These are phyloP conservation scores for Diachasma alloeum DNA, from an alignment of 1,140 invertebrate genomes.

Conservation along the genomic window DNA sequence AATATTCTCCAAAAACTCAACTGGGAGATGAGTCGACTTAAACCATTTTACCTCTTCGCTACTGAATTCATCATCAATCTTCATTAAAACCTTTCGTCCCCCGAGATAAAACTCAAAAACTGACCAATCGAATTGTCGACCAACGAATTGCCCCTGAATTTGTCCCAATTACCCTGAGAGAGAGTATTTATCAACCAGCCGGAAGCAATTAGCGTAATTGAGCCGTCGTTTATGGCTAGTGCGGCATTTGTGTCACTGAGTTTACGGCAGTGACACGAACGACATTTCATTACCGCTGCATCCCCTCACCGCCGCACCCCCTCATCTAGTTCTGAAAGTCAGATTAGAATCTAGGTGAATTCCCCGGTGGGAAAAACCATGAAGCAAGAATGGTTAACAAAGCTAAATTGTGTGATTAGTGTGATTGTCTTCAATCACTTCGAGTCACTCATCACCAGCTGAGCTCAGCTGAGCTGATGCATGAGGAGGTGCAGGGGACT, in stretches of 20 bases:
- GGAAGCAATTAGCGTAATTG: constrained; percentile 29
- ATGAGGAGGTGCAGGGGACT: too few relatives aligned
- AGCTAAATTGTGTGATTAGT: too few relatives aligned
- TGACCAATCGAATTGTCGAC: neutral
- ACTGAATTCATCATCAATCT: too few relatives aligned
- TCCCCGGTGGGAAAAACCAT: neutral
- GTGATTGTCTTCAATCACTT: too few relatives aligned
- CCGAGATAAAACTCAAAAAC: neutral
- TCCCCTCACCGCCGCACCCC: neutral
- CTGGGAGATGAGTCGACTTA: too few relatives aligned
- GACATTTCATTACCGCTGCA: neutral
- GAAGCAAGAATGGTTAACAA: too few relatives aligned
- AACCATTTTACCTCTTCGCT: too few relatives aligned
- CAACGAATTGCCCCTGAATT: neutral
- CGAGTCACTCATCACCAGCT: too few relatives aligned
- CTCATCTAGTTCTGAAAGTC: neutral
- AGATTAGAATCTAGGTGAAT: neutral
- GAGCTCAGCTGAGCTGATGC: too few relatives aligned
- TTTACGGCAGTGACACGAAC: neutral
- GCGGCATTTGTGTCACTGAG: constrained; percentile 27
- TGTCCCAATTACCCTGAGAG: neutral
- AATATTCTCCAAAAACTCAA: too few relatives aligned
- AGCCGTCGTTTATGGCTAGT: constrained; percentile 22
- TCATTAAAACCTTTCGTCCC: too few relatives aligned
- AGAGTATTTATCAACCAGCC: constrained; percentile 22